phyloP scores from a whole-genome alignment of 2,888 invertebrate genomes.

The Chrysodeixis includens region DNA sequence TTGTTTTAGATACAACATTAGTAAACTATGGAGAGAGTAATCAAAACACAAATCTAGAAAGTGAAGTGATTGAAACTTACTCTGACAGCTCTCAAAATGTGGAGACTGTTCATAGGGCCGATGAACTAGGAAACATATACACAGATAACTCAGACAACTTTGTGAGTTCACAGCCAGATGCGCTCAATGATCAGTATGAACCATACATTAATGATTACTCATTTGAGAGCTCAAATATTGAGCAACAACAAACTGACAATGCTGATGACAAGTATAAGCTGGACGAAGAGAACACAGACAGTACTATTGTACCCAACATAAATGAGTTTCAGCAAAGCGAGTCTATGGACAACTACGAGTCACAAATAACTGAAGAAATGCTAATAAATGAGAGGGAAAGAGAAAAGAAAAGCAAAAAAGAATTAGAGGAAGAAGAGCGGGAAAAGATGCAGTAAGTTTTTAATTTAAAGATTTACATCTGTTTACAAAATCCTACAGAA shows the following conservation, averaged over 20 bases:
- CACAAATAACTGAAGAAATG: conserved; percentile 81
- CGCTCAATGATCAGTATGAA: conserved; percentile 79
- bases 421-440: conserved; percentile 97
- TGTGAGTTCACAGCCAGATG: conserved; percentile 74
- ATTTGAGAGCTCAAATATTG: conserved; percentile 73
- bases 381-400: conserved; percentile 89
- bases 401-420: conserved; percentile 93
- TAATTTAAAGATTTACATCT: too few species aligned
- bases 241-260: conserved; percentile 65
- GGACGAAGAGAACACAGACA: conserved; percentile 63
- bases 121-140: conserved; percentile 84
- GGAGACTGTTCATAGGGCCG: conserved; percentile 77
- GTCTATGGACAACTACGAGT: conserved; percentile 68
- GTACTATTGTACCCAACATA: conserved; percentile 65
- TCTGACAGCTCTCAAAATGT: conserved; percentile 79
- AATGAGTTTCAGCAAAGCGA: conserved; percentile 78
- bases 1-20: conserved; percentile 79
- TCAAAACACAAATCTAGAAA: conserved; percentile 68
- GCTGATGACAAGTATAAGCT: conserved; percentile 64
- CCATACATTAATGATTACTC: conserved; percentile 81
- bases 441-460: conserved; percentile 98
- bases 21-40: conserved; percentile 81
- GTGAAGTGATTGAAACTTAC: conserved; percentile 77
- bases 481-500: not conserved
- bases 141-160: conserved; percentile 78